These are phyloP conservation scores for Caenorhabditis sp. DNA, from an alignment of 2,888 invertebrate species.

Conservation along the genomic window DNA sequence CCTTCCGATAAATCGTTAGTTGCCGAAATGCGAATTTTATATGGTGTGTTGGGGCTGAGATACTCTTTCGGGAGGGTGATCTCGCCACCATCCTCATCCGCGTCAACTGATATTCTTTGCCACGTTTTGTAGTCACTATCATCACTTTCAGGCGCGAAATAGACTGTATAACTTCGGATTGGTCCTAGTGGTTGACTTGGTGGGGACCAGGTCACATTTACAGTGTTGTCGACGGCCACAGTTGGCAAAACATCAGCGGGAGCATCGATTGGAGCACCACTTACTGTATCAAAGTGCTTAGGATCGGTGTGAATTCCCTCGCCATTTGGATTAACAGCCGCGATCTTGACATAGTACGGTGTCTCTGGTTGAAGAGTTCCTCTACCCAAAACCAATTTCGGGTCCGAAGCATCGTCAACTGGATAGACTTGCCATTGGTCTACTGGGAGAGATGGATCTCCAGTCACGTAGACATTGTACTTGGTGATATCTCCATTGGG, in stretches of 20 bases:
- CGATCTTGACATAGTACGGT: slow-evolving; percentile 67
- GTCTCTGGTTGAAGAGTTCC: slow-evolving; percentile 69
- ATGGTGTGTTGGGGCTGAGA: slow-evolving; percentile 59
- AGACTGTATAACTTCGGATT: slow-evolving; percentile 62
- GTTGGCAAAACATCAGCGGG: slow-evolving; percentile 62
- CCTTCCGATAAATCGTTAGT: slow-evolving; percentile 70
- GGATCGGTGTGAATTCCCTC: slow-evolving; percentile 66
- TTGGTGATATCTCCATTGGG: slow-evolving; percentile 67
- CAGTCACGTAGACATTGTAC: slow-evolving; percentile 68
- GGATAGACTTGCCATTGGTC: slow-evolving; percentile 67
- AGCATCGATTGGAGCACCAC: slow-evolving; percentile 68
- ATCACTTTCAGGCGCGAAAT: slow-evolving; percentile 59
- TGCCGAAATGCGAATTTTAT: slow-evolving; percentile 62
- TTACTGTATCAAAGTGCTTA: slow-evolving; percentile 62
- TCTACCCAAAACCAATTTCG: slow-evolving; percentile 59
- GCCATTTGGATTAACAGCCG: slow-evolving; percentile 65
- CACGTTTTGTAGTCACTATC: slow-evolving; percentile 65
- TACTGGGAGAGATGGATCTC: slow-evolving; percentile 66
- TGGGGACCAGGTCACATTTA: slow-evolving; percentile 65
- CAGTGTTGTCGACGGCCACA: slow-evolving; percentile 65
- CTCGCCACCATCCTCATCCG: slow-evolving; percentile 49
- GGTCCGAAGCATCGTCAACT: slow-evolving; percentile 44
- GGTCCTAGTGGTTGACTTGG: slow-evolving; percentile 65
- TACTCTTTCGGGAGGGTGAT: slow-evolving; percentile 61
- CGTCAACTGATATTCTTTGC: slow-evolving; percentile 56